Base-by-base conservation (phyloP, 2,888 invertebrate genomes). In the Lasioglossum leucozonium region DNA sequence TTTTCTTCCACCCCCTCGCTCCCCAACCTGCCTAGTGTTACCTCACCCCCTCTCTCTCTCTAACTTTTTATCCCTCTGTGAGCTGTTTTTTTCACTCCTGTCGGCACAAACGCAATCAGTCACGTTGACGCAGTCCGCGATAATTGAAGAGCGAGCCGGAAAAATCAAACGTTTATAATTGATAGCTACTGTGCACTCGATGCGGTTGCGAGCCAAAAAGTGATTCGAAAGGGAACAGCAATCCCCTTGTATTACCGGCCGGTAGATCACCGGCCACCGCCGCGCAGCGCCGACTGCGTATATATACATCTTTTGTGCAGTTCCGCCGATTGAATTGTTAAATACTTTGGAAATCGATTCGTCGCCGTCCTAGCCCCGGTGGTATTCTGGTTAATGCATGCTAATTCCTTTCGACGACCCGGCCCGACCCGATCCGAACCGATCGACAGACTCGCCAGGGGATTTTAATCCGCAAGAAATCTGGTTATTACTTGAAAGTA, bases 151-250 rank as follows among this genome's bases (percentile, higher is more conserved):
- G 81, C 83, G 76, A 62, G 77, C 55, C 47, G 73, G 79, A 86
- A 89, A 90, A 89, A 86, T 75, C 82, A 77, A 84, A 76, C 82
- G 82, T 82, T 84, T 74, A 86, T 90, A 89, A 90, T 90, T 89
- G 90, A 89, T 88, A 79, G 82, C 77, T 69, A 74, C 83, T 42
- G 78, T 62, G 72, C 73, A 37, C 73, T 74, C 37, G 34, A 42
- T 62, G 73, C 77, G 77, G 71, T 71, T 72, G 71, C 71, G 34
- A 86, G 79, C 72, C 86, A 77, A 79, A 69, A 86, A 87, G 80
- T 77, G 81, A 86, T 78, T 83, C 81, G 44, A 87, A 81, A 77
- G 80, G 73, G 77, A 72, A 71, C 71, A 71, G 67, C 87, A 83
- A 87, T 82, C 79, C 82, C 72, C 77, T 65, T 81, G 83, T 81